Evolutionary conservation across 2,797 vertebrate species (phyloP).

Genomic region (Neosilurus hyrtlii): DNA sequence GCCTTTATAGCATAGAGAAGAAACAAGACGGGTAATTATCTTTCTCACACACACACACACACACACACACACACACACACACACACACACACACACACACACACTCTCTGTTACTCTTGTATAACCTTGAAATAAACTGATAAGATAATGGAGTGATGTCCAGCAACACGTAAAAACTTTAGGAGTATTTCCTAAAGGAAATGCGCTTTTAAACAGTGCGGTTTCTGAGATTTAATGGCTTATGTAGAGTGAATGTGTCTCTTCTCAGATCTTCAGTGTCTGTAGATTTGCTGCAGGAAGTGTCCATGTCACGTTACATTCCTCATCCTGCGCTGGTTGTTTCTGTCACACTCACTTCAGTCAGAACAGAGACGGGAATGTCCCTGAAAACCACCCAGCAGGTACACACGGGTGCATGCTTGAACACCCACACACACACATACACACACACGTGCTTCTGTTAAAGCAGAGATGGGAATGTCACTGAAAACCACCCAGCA

Average conservation of each 20-base stretch:
- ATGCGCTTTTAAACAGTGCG: neutral
- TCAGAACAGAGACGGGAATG: conserved; percentile 96
- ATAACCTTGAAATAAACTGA: neutral
- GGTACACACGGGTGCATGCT: conserved; percentile 68
- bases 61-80: neutral
- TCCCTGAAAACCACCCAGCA: conserved; percentile 95
- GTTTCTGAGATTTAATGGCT: neutral
- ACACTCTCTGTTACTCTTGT: neutral
- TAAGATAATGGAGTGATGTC: neutral
- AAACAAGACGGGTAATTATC: conserved; percentile 81
- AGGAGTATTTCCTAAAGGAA: neutral
- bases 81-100: neutral
- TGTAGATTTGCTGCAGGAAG: conserved; percentile 93
- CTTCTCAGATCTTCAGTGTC: conserved; percentile 78
- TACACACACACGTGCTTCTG: conserved; percentile 83
- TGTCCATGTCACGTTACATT: conserved; percentile 98
- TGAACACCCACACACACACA: neutral
- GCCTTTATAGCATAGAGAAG: conserved; percentile 92
- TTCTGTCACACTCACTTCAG: conserved; percentile 94
- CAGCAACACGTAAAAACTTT: too few relatives aligned
- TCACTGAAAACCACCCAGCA: conserved; percentile 93
- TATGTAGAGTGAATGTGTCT: neutral
- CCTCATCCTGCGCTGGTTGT: conserved; percentile 95
- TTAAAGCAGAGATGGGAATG: conserved; percentile 95
- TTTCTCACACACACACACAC: neutral